These are phyloP conservation scores for Anadara kagoshimensis DNA, from an alignment of 1,140 invertebrate genomes.

Conservation along the genomic window DNA sequence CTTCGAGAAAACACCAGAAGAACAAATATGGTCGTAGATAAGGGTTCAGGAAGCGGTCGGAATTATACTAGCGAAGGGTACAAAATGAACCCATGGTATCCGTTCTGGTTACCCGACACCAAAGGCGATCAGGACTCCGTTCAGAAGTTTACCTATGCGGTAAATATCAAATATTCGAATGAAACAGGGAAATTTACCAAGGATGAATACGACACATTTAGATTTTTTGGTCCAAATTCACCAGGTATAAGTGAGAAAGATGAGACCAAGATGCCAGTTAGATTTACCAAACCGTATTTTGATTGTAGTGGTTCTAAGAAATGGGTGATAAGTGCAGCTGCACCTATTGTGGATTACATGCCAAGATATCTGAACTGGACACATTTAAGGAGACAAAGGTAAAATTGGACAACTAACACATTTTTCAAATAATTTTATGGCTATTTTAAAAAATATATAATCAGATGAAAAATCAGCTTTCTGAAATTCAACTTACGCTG, in stretches of 20 bases:
- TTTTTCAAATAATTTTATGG: background rate
- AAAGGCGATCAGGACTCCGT: slow-evolving; percentile 42
- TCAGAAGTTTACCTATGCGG: slow-evolving; percentile 49
- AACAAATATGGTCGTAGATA: slow-evolving; percentile 62
- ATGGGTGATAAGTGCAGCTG: slow-evolving; percentile 94
- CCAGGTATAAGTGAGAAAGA: slow-evolving; percentile 57
- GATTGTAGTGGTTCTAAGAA: slow-evolving; percentile 96
- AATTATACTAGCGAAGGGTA: slow-evolving; percentile 78
- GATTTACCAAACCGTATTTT: slow-evolving; percentile 95
- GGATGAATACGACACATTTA: slow-evolving; percentile 42
- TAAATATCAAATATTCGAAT: slow-evolving; percentile 89
- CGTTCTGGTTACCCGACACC: slow-evolving; percentile 53
- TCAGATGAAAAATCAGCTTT: background rate
- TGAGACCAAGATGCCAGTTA: slow-evolving; percentile 88
- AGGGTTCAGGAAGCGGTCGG: slow-evolving; percentile 76
- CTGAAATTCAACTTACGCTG: background rate
- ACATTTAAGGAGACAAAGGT: slow-evolving; percentile 96
- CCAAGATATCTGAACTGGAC: slow-evolving; percentile 91
- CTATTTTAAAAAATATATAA: background rate
- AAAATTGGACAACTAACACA: slow-evolving; percentile 82
- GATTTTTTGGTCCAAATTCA: slow-evolving; percentile 67
- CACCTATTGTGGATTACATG: slow-evolving; percentile 95
- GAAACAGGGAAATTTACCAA: slow-evolving; percentile 81
- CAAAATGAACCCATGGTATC: slow-evolving; percentile 69
- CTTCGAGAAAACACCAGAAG: slow-evolving; percentile 68